Conservation (phyloP, 1,140 invertebrate genomes). For the Proctacanthus coquilletti region DNA sequence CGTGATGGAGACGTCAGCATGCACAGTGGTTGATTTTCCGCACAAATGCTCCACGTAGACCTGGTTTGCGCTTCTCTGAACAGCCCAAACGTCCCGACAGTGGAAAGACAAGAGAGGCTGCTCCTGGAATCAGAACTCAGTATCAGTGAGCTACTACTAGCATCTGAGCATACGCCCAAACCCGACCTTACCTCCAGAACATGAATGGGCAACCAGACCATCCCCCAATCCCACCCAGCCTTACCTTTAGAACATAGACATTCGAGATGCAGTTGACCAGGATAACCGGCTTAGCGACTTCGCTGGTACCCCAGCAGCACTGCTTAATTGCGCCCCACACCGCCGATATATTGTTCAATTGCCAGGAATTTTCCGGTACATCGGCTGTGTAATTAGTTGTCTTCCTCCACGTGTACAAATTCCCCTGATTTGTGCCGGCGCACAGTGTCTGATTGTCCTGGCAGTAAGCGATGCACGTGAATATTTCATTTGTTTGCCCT, state of each 20-base stretch:
- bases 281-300: conserved; percentile 50
- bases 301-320: conserved; percentile 53
- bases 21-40: conserved; percentile 40
- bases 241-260: conserved; percentile 54
- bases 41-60: conserved; percentile 38
- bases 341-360: conserved; percentile 42
- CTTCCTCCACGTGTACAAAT: conserved; percentile 74
- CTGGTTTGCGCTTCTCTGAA: conserved; percentile 48
- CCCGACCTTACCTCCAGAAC: no score
- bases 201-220: no score
- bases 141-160: no score
- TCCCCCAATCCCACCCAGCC: no score
- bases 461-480: conserved; percentile 57
- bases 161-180: no score
- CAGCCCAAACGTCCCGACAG: conserved; percentile 51
- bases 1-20: conserved; percentile 65
- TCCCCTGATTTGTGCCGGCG: conserved; percentile 81
- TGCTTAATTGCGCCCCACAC: conserved; percentile 58
- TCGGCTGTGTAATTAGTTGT: conserved; percentile 27
- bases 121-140: no score
- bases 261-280: conserved; percentile 75
- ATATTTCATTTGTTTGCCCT: conserved; percentile 49
- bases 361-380: conserved; percentile 43
- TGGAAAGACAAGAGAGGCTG: conserved; percentile 28
- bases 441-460: conserved; percentile 52